Evolutionary conservation across 2,888 invertebrate genomes (phyloP), one percentile per base, ranked within the genome.

Genomic region (Entomobrya proxima): DNA sequence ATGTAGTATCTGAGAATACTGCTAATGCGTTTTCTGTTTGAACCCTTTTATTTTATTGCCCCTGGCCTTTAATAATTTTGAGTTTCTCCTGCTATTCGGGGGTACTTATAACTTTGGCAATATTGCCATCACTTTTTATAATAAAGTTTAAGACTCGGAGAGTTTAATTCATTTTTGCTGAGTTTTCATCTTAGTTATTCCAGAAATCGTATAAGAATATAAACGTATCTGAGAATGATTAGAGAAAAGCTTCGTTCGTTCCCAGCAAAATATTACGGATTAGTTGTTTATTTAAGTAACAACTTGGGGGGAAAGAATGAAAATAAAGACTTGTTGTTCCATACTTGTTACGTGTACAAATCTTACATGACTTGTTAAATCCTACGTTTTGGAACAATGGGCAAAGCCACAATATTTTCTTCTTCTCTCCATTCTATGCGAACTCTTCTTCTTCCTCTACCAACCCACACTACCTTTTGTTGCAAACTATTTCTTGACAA

Each of bases 171-270:
- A 64, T 37, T 37, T 64, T 32, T 64, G 37, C 64, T 37, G 37
- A 64, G 64, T 37, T 64, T 64, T 64, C 64, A 37, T 35, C 18
- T 64, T 64, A 18, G 7, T 37, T 18, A 64, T n/a, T 61, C 64
- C 1, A 64, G 37, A 2, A 3, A 32, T 13, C n/a, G 5, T 15
- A n/a, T n/a, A n/a, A 27, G 27, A 55, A n/a, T 15, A 27, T 52
- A 3, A 21, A 18, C 27, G 55, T 5, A n/a, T 13, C 27, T 55
- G 55, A 27, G 11, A 4, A n/a, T 50, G n/a, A 50, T 50, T 61
- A 61, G 32, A 64, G n/a, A n/a, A 18, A 21, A 64, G 21, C 21
- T 18, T 37, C 21, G 21, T 64, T 4, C n/a, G 64, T 21, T 64
- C 18, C 7, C 64, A 64, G 37, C 32, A 35, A 4, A 64, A 18